A percentile compares a stretch with the other conserved stretches of the same genome.
Evolutionary conservation across 2,888 invertebrate species (phyloP).

Genomic region (Brenthis daphne): DNA sequence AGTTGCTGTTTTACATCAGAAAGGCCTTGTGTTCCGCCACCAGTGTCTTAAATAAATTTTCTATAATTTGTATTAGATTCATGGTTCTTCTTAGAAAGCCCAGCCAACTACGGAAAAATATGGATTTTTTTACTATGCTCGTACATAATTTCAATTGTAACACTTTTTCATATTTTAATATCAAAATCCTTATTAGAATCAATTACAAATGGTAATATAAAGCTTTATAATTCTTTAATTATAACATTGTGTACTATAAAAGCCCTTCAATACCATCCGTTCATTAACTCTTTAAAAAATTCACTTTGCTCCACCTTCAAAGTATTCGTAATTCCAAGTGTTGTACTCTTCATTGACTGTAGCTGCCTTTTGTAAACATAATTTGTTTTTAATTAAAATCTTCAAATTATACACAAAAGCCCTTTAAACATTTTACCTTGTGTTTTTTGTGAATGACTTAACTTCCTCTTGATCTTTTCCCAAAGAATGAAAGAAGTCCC

Average conservation of each 20-base stretch:
- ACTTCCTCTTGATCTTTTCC: too few species aligned
- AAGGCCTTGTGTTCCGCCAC: too few species aligned
- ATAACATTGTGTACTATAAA: neutral
- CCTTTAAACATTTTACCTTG: constrained; percentile 5
- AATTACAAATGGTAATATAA: neutral
- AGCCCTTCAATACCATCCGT: constrained; percentile 6
- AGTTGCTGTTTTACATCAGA: too few species aligned
- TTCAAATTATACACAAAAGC: constrained; percentile 11
- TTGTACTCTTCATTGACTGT: constrained; percentile 19
- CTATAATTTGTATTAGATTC: too few species aligned
- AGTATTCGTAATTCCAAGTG: constrained; percentile 15
- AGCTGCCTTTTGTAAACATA: constrained; percentile 20
- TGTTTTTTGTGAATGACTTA: neutral
- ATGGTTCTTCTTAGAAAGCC: too few species aligned
- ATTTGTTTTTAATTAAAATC: constrained; percentile 26
- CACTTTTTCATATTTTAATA: neutral
- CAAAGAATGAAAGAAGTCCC: too few species aligned
- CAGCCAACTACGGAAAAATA: too few species aligned
- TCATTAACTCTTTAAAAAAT: constrained; percentile 10
- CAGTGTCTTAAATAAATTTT: too few species aligned
- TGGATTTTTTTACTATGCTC: too few species aligned
- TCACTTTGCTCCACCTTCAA: constrained; percentile 14
- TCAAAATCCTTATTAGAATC: neutral
- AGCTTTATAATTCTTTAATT: neutral
- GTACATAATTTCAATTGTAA: too few species aligned